Conservation (phyloP, 2,888 invertebrate genomes). For the Cepaea hortensis region DNA sequence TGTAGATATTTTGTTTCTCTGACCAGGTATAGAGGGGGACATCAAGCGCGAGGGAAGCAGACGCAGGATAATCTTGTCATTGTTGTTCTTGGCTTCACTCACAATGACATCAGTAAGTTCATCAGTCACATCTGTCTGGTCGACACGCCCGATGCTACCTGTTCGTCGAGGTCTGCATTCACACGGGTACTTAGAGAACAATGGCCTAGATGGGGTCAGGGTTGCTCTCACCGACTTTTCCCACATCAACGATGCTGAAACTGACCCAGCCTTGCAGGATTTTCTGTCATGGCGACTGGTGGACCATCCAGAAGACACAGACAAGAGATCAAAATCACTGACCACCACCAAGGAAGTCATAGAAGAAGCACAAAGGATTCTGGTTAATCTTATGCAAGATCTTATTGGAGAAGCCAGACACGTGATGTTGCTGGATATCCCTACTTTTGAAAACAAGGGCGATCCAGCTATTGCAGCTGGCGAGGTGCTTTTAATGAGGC, state of each 20-base stretch:
- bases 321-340: constrained; percentile 32
- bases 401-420: constrained; percentile 5
- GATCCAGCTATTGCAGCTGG: constrained; percentile 56
- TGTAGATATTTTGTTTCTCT: too few relatives aligned
- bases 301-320: constrained; percentile 48
- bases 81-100: too few relatives aligned
- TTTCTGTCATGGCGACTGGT: constrained; percentile 47
- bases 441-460: constrained; percentile 55
- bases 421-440: constrained; percentile 55
- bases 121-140: too few relatives aligned
- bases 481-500: constrained; percentile 47
- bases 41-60: too few relatives aligned
- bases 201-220: too few relatives aligned
- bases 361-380: constrained; percentile 46
- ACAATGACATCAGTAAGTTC: too few relatives aligned
- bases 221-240: too few relatives aligned
- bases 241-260: not conserved
- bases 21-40: too few relatives aligned
- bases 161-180: too few relatives aligned
- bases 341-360: constrained; percentile 42
- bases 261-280: not conserved
- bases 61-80: too few relatives aligned
- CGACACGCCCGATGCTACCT: too few relatives aligned
- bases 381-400: constrained; percentile 19
- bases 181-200: too few relatives aligned